Evolutionary conservation across 2,113 vertebrate genomes (phyloP).

Genomic region (Chrysochloris asiatica): DNA sequence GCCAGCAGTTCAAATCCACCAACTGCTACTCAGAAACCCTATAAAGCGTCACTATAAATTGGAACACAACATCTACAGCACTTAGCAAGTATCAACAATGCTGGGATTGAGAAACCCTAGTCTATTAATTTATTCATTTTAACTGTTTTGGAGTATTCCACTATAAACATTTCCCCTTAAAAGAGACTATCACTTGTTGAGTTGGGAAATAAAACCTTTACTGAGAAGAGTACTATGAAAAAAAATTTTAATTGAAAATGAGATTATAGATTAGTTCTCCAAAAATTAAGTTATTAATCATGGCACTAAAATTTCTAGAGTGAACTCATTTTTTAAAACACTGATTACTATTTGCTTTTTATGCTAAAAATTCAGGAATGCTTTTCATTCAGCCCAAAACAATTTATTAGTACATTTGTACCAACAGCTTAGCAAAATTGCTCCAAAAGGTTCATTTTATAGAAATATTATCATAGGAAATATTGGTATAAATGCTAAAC

Average conservation of each 20-base stretch:
- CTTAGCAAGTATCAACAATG: too few relatives aligned
- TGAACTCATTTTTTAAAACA: conserved; percentile 51
- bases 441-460: background rate
- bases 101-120: background rate
- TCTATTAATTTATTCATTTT: background rate
- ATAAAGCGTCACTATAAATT: too few relatives aligned
- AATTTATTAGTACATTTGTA: background rate
- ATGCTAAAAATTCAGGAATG: conserved; percentile 5
- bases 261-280: conserved; percentile 8
- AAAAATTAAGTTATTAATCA: conserved; percentile 55
- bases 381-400: background rate
- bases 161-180: background rate
- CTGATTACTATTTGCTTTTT: background rate
- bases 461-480: background rate
- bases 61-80: too few relatives aligned
- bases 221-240: background rate
- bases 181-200: conserved; percentile 1
- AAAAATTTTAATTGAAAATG: conserved; percentile 49
- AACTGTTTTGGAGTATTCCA: background rate
- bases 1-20: too few relatives aligned
- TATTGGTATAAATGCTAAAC: background rate
- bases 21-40: too few relatives aligned
- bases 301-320: conserved; percentile 44
- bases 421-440: background rate
- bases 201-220: background rate